These are phyloP conservation scores for Solenopsis fugax DNA, from an alignment of 1,140 invertebrate species.

Conservation along the genomic window DNA sequence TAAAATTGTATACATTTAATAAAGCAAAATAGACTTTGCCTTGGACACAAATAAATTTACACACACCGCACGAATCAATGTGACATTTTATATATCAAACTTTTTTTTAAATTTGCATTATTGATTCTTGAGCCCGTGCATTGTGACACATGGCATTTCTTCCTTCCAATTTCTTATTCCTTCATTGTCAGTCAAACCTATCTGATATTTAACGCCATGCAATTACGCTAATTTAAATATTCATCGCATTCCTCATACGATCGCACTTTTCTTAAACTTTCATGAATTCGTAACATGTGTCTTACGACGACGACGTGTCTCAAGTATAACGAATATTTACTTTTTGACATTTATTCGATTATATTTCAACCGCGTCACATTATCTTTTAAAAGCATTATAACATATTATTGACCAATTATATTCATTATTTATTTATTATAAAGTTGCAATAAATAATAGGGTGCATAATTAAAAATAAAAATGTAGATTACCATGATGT, in stretches of 20 bases:
- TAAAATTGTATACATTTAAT: neutral
- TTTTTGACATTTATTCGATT: constrained; percentile 48
- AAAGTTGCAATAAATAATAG: neutral
- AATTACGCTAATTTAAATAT: constrained; percentile 36
- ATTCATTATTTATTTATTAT: neutral
- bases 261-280: constrained; percentile 6
- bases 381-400: constrained; percentile 13
- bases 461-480: neutral
- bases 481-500: neutral
- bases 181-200: constrained; percentile 35
- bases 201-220: constrained; percentile 31
- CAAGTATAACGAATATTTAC: constrained; percentile 37
- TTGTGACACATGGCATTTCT: constrained; percentile 37
- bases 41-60: constrained; percentile 41
- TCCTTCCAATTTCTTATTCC: constrained; percentile 27
- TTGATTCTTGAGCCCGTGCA: constrained; percentile 16
- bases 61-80: neutral
- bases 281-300: constrained; percentile 39
- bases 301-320: constrained; percentile 22
- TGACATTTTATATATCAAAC: constrained; percentile 33
- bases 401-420: constrained; percentile 4
- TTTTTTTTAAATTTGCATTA: constrained; percentile 36
- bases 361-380: neutral
- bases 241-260: constrained; percentile 1
- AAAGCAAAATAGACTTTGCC: constrained; percentile 3